Conservation (phyloP, 2,888 invertebrate species). For the Candidula unifasciata region DNA sequence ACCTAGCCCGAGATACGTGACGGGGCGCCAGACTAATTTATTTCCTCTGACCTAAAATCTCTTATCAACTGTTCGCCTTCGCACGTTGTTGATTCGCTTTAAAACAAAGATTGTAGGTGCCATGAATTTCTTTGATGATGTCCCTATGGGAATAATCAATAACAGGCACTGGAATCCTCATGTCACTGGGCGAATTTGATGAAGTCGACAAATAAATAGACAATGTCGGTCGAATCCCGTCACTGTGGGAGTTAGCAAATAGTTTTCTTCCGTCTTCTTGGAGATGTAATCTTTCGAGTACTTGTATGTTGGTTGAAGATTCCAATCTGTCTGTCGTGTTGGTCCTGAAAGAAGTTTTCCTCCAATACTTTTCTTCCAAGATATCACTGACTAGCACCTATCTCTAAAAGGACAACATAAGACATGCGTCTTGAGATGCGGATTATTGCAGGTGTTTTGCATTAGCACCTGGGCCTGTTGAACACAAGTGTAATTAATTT, state of each 20-base stretch:
- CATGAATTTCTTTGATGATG: conserved; percentile 35
- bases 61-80: conserved; percentile 31
- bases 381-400: too few species aligned
- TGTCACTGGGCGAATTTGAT: conserved; percentile 27
- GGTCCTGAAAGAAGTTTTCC: background rate
- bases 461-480: too few species aligned
- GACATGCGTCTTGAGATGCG: too few species aligned
- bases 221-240: conserved; percentile 18
- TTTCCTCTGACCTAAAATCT: conserved; percentile 20
- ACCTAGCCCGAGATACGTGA: background rate
- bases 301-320: background rate
- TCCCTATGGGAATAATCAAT: conserved; percentile 34
- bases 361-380: too few species aligned
- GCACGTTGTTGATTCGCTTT: conserved; percentile 26
- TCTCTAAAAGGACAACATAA: too few species aligned
- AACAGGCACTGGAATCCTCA: conserved; percentile 20
- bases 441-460: too few species aligned
- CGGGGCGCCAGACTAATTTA: background rate
- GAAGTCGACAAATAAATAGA: conserved; percentile 33
- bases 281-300: background rate
- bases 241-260: conserved; percentile 34
- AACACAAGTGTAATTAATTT: too few species aligned
- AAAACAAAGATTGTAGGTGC: conserved; percentile 41
- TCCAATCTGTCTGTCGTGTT: background rate
- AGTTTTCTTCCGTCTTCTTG: background rate